These are phyloP conservation scores for Chauna torquata DNA, from an alignment of 2,113 vertebrate species.

Conservation along the genomic window DNA sequence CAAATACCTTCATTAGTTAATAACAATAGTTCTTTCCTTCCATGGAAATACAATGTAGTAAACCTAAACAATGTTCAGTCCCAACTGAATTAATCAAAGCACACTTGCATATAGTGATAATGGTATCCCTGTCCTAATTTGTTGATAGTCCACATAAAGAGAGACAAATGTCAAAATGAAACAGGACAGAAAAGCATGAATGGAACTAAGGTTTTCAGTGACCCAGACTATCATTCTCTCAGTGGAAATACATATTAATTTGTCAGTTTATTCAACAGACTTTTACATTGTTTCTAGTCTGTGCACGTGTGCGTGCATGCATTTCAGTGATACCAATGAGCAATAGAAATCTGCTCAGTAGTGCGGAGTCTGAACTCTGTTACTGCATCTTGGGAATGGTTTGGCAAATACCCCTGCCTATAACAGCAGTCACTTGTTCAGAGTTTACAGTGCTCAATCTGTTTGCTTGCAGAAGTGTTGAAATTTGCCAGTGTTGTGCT, in stretches of 20 bases:
- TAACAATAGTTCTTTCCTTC: background rate
- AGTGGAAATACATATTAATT: background rate
- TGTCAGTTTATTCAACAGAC: background rate
- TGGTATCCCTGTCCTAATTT: background rate
- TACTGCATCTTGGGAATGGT: background rate
- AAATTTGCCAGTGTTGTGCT: background rate
- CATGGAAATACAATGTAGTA: background rate
- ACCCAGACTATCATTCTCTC: background rate
- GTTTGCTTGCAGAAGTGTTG: background rate
- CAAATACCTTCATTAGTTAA: background rate
- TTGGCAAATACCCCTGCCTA: background rate
- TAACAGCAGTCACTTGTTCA: background rate
- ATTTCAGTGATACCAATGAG: background rate
- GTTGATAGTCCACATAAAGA: background rate
- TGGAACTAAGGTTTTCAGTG: background rate
- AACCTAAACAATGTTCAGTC: background rate
- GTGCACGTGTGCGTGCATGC: rapidly evolving
- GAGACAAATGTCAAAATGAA: background rate
- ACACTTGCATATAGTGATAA: background rate
- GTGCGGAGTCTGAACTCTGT: background rate
- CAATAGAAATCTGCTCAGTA: background rate
- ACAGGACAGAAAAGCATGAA: background rate
- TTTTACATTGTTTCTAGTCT: background rate
- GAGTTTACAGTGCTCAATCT: background rate
- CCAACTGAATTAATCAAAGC: background rate